Base-by-base conservation (phyloP, 1,140 invertebrate genomes). In the Ridgeia piscesae region DNA sequence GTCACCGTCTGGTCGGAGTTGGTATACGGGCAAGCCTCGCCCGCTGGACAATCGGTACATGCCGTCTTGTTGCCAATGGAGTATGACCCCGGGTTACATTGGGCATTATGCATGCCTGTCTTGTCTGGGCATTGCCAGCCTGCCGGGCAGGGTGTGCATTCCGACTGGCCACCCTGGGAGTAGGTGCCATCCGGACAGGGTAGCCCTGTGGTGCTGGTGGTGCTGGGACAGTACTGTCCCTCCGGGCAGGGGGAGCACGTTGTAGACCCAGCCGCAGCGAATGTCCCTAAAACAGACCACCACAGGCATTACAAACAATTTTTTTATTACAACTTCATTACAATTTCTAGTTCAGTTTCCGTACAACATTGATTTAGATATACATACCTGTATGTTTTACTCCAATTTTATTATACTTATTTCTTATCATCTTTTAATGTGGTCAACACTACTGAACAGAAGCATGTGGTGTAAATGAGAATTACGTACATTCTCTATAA, bases 11-110 rank as follows among this genome's bases (percentile, higher is more conserved):
- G 91, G 89, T 93, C 94, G 27, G 94, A 94, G 35, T 94, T 94
- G 9, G 93, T 95, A 11, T 94, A 94, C 42, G 95, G 95, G 93
- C 95, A 95, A 27, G 94, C 94, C 33, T 92, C 90, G 1, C 95
- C 95, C 27, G 92, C 92, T 27, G 31, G 92, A 33, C 92, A 92
- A 17, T 89, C 31, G 34, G 89, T 90, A 58, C 92, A 92, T 17
- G 88, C 89, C 9, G 92, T 92, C 33, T 34, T 9, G 88, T 91
- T 91, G n/a, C 35, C 88, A 42, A 50, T 89, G 9, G 92, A 91
- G 48, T 90, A 92, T 34, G 34, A 34, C 2, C 92, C 92, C 17
- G 35, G 34, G n/a, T 33, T 21, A 34, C 92, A 92, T 34, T 34
- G n/a, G 33, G 35, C 50, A 11, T 34, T 90, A 1, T 42, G 31